phyloP scores from a whole-genome alignment of 2,888 invertebrate genomes.

The Boloria selene region DNA sequence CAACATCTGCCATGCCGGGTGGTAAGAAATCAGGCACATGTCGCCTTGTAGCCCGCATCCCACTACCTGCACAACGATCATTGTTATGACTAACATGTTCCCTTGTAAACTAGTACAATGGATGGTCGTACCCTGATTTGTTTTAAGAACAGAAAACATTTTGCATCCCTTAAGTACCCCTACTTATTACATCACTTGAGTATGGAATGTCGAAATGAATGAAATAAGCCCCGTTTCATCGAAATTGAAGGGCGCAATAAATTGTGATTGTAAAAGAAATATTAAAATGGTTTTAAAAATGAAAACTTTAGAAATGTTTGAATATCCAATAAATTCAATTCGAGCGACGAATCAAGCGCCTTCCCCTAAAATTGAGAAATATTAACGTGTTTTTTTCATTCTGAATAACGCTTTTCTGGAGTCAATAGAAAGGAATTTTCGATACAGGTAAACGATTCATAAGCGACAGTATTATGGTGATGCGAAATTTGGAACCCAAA shows the following conservation, averaged over 20 bases:
- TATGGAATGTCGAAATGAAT: constrained; percentile 46
- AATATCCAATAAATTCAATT: neutral
- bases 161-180: constrained; percentile 52
- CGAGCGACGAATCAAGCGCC: neutral
- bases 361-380: neutral
- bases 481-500: constrained; percentile 57
- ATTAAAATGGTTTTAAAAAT: neutral
- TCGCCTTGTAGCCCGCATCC: constrained; percentile 67
- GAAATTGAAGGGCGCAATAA: constrained; percentile 9
- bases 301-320: neutral
- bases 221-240: constrained; percentile 20
- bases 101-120: constrained; percentile 55
- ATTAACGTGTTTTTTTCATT: neutral
- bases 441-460: constrained; percentile 41
- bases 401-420: constrained; percentile 23
- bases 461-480: constrained; percentile 36
- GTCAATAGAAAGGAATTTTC: constrained; percentile 29
- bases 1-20: constrained; percentile 65
- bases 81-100: constrained; percentile 55
- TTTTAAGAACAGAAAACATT: constrained; percentile 60
- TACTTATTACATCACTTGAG: constrained; percentile 57
- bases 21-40: constrained; percentile 62
- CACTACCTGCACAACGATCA: constrained; percentile 68
- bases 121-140: constrained; percentile 69
- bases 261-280: constrained; percentile 16